Conservation (phyloP, 1,140 invertebrate genomes). For the Drosophila sucinea region DNA sequence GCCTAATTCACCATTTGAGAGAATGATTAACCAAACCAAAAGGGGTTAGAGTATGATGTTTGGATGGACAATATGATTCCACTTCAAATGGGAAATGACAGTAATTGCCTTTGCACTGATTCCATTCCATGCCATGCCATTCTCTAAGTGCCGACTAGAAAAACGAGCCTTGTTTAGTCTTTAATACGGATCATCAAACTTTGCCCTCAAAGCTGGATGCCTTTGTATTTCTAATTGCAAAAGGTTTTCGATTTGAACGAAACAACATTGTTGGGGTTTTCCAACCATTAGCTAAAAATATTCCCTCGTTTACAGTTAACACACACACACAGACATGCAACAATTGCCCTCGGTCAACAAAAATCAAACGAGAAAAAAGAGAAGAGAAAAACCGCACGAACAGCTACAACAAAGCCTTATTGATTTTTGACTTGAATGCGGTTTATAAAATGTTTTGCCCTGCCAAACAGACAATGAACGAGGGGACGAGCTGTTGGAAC, state of each 20-base stretch:
- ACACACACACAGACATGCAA: constrained; percentile 38
- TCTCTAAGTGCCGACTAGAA: too few relatives aligned
- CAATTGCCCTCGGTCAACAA: constrained; percentile 51
- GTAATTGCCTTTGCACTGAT: too few relatives aligned
- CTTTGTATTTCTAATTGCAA: constrained; percentile 11
- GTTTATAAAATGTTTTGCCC: constrained; percentile 51
- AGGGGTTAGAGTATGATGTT: too few relatives aligned
- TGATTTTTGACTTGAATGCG: constrained; percentile 59
- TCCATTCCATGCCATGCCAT: too few relatives aligned
- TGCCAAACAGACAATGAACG: constrained; percentile 25
- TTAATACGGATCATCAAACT: constrained; percentile 2
- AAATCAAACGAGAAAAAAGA: constrained; percentile 14
- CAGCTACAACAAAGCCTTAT: constrained; percentile 50
- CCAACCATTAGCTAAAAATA: constrained; percentile 30
- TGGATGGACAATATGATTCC: too few relatives aligned
- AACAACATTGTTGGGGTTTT: constrained; percentile 28
- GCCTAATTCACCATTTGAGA: too few relatives aligned
- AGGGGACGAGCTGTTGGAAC: background rate
- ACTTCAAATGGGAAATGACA: too few relatives aligned
- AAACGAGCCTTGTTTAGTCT: too few relatives aligned
- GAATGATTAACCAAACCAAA: too few relatives aligned
- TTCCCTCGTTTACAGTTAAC: constrained; percentile 51
- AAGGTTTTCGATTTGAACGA: constrained; percentile 9
- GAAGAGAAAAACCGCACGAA: constrained; percentile 33
- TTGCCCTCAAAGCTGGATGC: background rate